Conservation (phyloP, 2,113 vertebrate genomes). For the Peromyscus californicus region DNA sequence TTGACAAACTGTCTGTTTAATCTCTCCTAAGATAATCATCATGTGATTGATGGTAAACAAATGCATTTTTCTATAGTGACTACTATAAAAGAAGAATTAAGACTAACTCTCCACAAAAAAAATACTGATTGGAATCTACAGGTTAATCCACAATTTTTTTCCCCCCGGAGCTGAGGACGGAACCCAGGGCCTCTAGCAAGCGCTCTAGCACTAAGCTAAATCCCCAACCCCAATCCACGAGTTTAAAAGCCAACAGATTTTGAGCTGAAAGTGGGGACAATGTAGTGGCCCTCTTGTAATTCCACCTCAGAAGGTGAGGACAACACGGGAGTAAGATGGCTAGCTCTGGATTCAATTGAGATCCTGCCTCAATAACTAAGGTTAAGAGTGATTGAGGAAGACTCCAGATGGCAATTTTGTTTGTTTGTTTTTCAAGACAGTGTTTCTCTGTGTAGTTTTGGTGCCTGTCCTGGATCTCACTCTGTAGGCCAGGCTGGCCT, state of each 20-base stretch:
- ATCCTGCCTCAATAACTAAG: neutral
- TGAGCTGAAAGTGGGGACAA: neutral
- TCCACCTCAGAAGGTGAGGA: neutral
- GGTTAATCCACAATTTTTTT: neutral
- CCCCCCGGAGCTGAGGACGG: too few species aligned
- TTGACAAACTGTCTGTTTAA: constrained; percentile 21
- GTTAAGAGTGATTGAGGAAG: neutral
- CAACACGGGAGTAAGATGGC: neutral
- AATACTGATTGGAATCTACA: neutral
- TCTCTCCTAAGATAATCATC: neutral
- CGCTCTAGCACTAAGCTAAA: too few species aligned
- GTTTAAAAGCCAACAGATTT: neutral
- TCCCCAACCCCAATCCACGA: too few species aligned
- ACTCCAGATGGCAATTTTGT: neutral
- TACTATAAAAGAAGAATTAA: neutral
- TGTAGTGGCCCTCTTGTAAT: neutral
- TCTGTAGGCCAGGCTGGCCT: too few species aligned
- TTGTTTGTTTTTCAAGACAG: too few species aligned
- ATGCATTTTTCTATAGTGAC: neutral
- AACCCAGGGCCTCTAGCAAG: too few species aligned
- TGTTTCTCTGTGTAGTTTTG: too few species aligned
- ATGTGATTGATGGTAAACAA: neutral
- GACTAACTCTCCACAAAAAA: neutral
- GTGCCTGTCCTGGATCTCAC: too few species aligned
- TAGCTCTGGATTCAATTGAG: neutral